These are phyloP conservation scores for Stomatorhinus ivindoensis DNA, from an alignment of 2,113 vertebrate genomes.

Conservation along the genomic window DNA sequence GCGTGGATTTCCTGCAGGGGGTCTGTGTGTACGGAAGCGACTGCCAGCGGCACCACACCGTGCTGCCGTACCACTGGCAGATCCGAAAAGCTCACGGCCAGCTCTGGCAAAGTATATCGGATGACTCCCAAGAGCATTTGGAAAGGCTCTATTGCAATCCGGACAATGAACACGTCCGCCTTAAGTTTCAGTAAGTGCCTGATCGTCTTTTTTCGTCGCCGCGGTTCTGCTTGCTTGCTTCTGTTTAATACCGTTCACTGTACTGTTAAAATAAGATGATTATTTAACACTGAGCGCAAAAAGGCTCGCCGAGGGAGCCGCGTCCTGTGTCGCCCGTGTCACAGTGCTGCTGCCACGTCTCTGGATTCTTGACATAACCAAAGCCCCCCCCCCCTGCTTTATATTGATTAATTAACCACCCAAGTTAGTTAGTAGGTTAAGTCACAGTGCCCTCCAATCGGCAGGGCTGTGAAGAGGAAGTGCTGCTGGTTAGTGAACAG, in stretches of 20 bases:
- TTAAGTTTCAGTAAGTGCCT: conserved; percentile 84
- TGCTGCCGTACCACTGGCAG: conserved; percentile 95
- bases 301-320: not conserved
- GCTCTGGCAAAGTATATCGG: conserved; percentile 85
- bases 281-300: not conserved
- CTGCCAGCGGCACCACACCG: conserved; percentile 88
- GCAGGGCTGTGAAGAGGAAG: conserved; percentile 40
- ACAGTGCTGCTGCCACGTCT: not conserved
- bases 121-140: conserved; percentile 95
- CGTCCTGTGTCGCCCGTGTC: not conserved
- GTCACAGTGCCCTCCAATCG: conserved; percentile 25
- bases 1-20: conserved; percentile 92
- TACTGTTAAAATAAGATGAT: not conserved
- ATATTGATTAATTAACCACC: not conserved
- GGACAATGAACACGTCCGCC: conserved; percentile 87
- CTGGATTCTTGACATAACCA: not conserved
- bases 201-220: not conserved
- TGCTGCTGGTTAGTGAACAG: conserved; percentile 50
- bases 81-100: conserved; percentile 74
- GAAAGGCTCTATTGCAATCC: conserved; percentile 98
- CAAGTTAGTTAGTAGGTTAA: not conserved
- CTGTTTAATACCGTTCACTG: not conserved
- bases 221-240: not conserved
- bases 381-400: not conserved
- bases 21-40: conserved; percentile 83